Conservation (phyloP, 1,140 invertebrate genomes). For the Prorops nasuta region DNA sequence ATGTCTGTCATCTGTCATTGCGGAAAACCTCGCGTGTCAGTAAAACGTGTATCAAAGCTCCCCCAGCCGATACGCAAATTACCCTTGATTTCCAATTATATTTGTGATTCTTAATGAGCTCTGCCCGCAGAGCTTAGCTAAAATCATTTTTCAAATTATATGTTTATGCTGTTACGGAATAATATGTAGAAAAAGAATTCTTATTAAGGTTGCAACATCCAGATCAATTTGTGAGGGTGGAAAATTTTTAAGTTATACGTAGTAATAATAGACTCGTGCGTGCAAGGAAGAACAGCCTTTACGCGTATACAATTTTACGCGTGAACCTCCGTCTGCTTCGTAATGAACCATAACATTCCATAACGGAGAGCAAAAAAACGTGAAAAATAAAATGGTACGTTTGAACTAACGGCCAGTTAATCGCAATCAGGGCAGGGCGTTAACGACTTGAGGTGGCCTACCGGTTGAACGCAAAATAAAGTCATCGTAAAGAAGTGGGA, state of each 20-base stretch:
- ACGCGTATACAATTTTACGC: background rate
- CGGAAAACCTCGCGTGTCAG: background rate
- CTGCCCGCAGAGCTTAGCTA: background rate
- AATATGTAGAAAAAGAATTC: too few relatives aligned
- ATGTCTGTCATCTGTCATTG: background rate
- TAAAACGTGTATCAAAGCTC: background rate
- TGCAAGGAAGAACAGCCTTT: too few relatives aligned
- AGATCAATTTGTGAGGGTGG: background rate
- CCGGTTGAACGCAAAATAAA: slow-evolving; percentile 13
- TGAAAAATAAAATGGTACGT: slow-evolving; percentile 8
- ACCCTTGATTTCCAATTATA: background rate
- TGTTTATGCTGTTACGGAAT: too few relatives aligned
- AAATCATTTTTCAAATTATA: background rate
- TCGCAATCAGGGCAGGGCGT: slow-evolving; percentile 20
- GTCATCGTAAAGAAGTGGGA: slow-evolving; percentile 8
- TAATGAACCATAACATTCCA: background rate
- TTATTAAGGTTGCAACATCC: too few relatives aligned
- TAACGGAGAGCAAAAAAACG: background rate
- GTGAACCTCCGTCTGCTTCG: background rate
- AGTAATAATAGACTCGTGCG: background rate
- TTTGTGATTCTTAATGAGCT: background rate
- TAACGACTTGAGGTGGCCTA: slow-evolving; percentile 7
- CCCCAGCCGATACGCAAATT: background rate
- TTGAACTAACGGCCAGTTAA: slow-evolving; percentile 22
- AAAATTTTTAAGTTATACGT: background rate